Evolutionary conservation across 1,140 invertebrate species (phyloP), one percentile per base, ranked within the genome.

Genomic region (Sycophaga agraensis): DNA sequence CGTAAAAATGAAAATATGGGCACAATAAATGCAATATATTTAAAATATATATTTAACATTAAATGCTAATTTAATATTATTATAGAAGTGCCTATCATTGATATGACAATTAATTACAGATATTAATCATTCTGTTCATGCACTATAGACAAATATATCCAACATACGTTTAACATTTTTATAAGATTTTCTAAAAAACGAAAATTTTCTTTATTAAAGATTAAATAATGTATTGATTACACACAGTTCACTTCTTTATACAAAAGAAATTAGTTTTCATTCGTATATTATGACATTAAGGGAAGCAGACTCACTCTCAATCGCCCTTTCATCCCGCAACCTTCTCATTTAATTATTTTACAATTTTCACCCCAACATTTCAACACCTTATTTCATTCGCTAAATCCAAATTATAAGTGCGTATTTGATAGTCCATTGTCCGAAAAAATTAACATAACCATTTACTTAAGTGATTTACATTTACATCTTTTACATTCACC

Each of bases 151-250:
- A 43, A 11, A 43, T 14, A 16, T 28, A 1, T 48, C 4, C 2
- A 19, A n/a, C n/a, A n/a, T n/a, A n/a, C n/a, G n/a, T n/a, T 26
- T 12, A 24, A 21, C 19, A 19, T 12, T 26, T 26, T n/a, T 40
- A 26, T 11, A 26, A 8, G 28, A 26, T 45, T 35, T 21, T 34
- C n/a, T 28, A n/a, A 56, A 35, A 21, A 43, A 19, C 17, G 34
- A 43, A 56, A 34, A 28, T 5, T 22, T 26, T 22, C 16, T 35
- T 45, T 35, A 45, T 46, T n/a, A 56, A 45, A 45, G 48, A 58
- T 50, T 28, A 45, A 31, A 19, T 42, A 19, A 28, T 43, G 39
- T 12, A 8, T 45, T 14, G 21, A 43, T 37, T 58, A 21, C 17
- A 45, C 26, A 39, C 16, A 35, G 6, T 17, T 45, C 40, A 28